Percentiles rank a stretch among this genome's conserved stretches.
phyloP scores from a whole-genome alignment of 2,113 vertebrate genomes.

The Platysternon megacephalum region DNA sequence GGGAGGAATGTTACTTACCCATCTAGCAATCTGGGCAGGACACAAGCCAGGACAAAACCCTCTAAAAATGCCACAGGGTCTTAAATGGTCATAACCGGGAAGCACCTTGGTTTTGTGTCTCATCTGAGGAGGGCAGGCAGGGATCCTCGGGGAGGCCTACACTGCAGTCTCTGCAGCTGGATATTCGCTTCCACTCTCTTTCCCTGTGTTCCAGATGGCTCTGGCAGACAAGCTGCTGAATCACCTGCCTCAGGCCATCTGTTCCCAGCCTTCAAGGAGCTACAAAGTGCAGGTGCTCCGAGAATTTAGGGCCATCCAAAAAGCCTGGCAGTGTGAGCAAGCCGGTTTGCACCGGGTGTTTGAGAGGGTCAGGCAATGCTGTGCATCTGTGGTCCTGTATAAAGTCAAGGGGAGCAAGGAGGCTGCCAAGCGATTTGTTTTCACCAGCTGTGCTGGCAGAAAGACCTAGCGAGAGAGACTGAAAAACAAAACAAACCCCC shows the following conservation, averaged over 20 bases:
- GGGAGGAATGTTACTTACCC: neutral
- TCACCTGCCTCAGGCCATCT: neutral
- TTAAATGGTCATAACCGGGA: neutral
- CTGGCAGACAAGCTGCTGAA: neutral
- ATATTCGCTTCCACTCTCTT: rapidly evolving
- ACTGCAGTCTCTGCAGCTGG: rapidly evolving
- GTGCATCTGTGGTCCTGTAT: slow-evolving; percentile 13
- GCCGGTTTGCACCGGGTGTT: neutral
- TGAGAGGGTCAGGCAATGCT: slow-evolving; percentile 13
- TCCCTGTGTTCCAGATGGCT: neutral
- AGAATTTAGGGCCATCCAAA: neutral
- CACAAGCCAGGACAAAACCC: neutral
- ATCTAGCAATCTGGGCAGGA: neutral
- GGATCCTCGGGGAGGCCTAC: rapidly evolving
- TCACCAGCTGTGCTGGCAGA: slow-evolving; percentile 43
- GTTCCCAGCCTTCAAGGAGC: neutral
- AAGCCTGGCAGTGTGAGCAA: neutral
- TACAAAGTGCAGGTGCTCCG: neutral
- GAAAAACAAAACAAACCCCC: slow-evolving; percentile 24
- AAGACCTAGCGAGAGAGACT: slow-evolving; percentile 26
- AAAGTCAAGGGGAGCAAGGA: slow-evolving; percentile 20
- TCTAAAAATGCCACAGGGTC: neutral
- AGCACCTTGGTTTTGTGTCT: neutral
- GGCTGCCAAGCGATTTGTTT: slow-evolving; percentile 41
- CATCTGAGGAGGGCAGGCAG: neutral